A percentile compares a stretch with the other conserved stretches of the same genome.
Evolutionary conservation across 2,113 vertebrate species (phyloP).

Genomic region (Notarius quadriscutis): DNA sequence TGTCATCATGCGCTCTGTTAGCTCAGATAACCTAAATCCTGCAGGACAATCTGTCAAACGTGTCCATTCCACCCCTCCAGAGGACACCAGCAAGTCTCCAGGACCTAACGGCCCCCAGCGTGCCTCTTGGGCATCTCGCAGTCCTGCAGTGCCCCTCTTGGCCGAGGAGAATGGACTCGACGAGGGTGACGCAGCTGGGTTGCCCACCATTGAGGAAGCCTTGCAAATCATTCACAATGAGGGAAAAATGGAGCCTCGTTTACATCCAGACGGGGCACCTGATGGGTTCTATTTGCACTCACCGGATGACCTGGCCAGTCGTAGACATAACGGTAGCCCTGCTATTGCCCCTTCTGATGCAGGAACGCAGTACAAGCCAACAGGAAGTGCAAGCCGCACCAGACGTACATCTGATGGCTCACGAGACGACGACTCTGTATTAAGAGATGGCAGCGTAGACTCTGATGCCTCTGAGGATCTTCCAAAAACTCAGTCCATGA

Average conservation of each 20-base stretch:
- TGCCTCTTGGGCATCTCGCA: conserved; percentile 69
- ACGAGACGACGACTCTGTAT: conserved; percentile 79
- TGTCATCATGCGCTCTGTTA: conserved; percentile 79
- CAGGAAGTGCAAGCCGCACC: conserved; percentile 59
- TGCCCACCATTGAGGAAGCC: conserved; percentile 91
- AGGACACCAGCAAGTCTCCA: conserved; percentile 67
- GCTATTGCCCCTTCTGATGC: conserved; percentile 67
- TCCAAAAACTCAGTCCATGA: conserved; percentile 70
- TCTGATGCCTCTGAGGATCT: conserved; percentile 80
- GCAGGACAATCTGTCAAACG: conserved; percentile 57
- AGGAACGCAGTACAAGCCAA: conserved; percentile 68
- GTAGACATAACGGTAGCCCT: conserved; percentile 57
- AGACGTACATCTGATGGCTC: conserved; percentile 73
- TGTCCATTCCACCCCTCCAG: conserved; percentile 66
- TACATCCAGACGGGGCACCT: conserved; percentile 85
- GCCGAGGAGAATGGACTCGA: conserved; percentile 70
- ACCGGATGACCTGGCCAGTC: conserved; percentile 71
- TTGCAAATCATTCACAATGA: conserved; percentile 91
- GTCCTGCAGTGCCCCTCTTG: conserved; percentile 57
- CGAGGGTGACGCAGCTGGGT: conserved; percentile 69
- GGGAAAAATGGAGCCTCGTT: conserved; percentile 80
- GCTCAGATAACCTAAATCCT: conserved; percentile 84
- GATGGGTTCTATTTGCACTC: conserved; percentile 90
- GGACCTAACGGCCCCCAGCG: conserved; percentile 69
- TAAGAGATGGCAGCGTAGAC: conserved; percentile 81